phyloP scores from a whole-genome alignment of 2,797 vertebrate genomes.

The Smutsia temminckii region DNA sequence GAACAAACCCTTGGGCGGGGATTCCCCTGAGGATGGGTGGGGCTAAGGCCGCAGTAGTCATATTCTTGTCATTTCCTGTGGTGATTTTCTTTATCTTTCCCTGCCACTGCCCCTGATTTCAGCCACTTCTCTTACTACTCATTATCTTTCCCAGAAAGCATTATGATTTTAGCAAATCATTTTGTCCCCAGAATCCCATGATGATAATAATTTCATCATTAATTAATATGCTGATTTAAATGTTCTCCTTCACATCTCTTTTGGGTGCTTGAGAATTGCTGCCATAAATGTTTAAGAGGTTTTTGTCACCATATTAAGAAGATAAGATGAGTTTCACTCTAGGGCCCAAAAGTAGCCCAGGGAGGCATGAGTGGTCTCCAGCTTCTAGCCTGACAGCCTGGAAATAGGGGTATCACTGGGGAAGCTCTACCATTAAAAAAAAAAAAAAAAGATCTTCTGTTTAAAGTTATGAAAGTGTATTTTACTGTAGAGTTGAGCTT shows the following conservation, averaged over 20 bases:
- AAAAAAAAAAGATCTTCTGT: background rate
- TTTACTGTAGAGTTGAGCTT: background rate
- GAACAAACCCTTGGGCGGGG: background rate
- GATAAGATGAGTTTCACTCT: background rate
- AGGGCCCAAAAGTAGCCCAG: no score
- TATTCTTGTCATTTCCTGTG: constrained; percentile 1
- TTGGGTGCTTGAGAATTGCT: background rate
- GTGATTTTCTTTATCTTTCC: background rate
- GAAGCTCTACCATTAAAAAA: background rate
- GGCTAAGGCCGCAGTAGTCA: background rate
- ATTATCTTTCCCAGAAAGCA: background rate
- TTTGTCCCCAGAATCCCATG: background rate
- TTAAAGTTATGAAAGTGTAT: background rate
- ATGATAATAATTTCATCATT: background rate
- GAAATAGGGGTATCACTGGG: background rate
- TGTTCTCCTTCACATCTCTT: background rate
- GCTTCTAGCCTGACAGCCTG: background rate
- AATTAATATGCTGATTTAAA: background rate
- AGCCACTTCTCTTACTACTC: background rate
- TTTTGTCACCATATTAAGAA: background rate
- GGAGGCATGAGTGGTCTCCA: background rate
- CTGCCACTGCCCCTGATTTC: background rate
- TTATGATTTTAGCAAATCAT: background rate
- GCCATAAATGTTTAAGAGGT: background rate
- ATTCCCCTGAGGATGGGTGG: no score